Base-by-base conservation (phyloP, 2,113 vertebrate species). In the Psammodynastes pulverulentus region DNA sequence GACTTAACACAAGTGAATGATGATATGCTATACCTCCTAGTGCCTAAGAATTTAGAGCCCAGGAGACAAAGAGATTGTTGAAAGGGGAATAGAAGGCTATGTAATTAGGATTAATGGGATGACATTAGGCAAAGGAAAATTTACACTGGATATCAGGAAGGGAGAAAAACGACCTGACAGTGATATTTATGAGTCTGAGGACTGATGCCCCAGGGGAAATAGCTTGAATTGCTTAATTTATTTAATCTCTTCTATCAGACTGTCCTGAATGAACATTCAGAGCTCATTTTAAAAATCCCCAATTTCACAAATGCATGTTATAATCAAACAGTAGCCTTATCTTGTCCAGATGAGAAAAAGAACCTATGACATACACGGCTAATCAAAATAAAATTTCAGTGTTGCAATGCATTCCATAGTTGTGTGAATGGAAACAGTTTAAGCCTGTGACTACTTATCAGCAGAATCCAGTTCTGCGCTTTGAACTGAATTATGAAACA, bases 21-120 rank as follows among this genome's bases (percentile, higher is more conserved):
- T 88, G 26, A 53, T 67, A 9, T 6, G 45, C 85, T 88, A 91
- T 67, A 39, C 39, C 46, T 91, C 4, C 53, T 34, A 62, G 92
- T 91, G 86, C 39, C 54, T 91, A 39, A 89, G 87, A 79, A 91
- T 91, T 91, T 67, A 93, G 72, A 85, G 62, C 87, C 72, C n/a
- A 85, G 26, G 72, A 86, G 48, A 34, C 29, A 87, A 54, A 89
- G 79, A 54, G 39, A 89, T 67, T 85, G 72, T 85, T 62, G 86
- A 89, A 86, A 62, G 49, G 86, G 87, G 90, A 48, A 56, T 91
- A 85, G 72, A 93, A 91, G 87, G 87, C 87, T 72, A 87, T 86
- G 72, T 93, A 93, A 93, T 91, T 91, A 91, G 86, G 90, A 93
- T 93, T 89, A 91, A 86, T 91, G 87, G 90, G 79, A 91, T 89